These are phyloP conservation scores for Egretta garzetta DNA, from an alignment of 2,113 vertebrate species.

Conservation along the genomic window DNA sequence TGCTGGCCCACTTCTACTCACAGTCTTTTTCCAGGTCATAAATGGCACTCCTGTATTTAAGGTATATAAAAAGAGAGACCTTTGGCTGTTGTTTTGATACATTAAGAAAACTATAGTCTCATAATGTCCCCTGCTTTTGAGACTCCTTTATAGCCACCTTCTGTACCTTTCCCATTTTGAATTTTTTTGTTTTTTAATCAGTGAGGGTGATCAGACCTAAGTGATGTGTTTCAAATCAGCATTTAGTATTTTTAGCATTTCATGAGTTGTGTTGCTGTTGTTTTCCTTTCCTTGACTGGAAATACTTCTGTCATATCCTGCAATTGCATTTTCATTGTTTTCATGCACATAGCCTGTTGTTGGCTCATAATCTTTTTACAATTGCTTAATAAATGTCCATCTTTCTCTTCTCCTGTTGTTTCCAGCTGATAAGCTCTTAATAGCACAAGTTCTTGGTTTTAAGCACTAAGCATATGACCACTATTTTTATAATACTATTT, in stretches of 20 bases:
- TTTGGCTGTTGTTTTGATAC: not conserved
- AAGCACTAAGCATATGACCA: not conserved
- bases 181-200: not conserved
- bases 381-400: not conserved
- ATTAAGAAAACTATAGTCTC: not conserved
- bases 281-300: not conserved
- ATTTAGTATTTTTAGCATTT: not conserved
- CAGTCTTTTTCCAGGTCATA: not conserved
- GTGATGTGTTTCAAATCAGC: not conserved
- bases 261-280: not conserved
- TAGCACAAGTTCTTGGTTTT: not conserved
- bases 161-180: not conserved
- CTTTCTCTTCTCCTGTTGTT: not conserved
- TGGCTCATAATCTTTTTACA: not conserved
- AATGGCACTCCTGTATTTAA: not conserved
- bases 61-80: not conserved
- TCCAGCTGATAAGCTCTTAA: not conserved
- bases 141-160: not conserved
- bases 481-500: not conserved
- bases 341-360: not conserved
- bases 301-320: not conserved
- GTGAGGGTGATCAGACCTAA: not conserved
- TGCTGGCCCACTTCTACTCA: not conserved
- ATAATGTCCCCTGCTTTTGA: not conserved
- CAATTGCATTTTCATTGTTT: constrained; percentile 18